These are phyloP conservation scores for Cecropterus lyciades DNA, from an alignment of 1,140 invertebrate species.

Conservation along the genomic window DNA sequence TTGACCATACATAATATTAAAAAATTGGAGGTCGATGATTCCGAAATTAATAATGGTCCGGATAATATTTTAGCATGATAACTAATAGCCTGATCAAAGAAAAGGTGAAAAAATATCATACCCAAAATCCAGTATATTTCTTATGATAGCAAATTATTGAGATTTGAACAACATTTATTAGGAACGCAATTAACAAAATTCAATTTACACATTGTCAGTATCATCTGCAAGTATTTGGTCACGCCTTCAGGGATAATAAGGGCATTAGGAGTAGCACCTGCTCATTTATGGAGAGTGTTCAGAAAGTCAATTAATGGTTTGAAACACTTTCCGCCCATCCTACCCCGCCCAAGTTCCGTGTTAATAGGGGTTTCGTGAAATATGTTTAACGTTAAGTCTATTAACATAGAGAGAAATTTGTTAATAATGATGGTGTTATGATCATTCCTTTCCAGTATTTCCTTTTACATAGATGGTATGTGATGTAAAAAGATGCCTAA, in stretches of 20 bases:
- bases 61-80: no score
- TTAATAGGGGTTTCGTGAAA: conserved; percentile 26
- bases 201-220: conserved; percentile 36
- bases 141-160: no score
- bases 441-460: no score
- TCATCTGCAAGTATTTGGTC: conserved; percentile 34
- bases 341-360: conserved; percentile 34
- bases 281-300: conserved; percentile 24
- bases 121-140: no score
- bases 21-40: no score
- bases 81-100: no score
- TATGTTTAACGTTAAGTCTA: conserved; percentile 14
- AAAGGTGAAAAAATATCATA: no score
- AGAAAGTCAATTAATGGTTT: conserved; percentile 35
- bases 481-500: no score
- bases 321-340: conserved; percentile 30
- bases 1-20: no score
- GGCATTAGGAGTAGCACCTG: conserved; percentile 36
- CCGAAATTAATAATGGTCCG: no score
- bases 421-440: no score
- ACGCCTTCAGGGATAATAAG: conserved; percentile 35
- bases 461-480: no score
- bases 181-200: conserved; percentile 30
- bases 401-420: background rate
- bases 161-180: conserved; percentile 9